Evolutionary conservation across 1,140 invertebrate species (phyloP), one percentile per base, ranked within the genome.

Genomic region (Reticulitermes speratus): DNA sequence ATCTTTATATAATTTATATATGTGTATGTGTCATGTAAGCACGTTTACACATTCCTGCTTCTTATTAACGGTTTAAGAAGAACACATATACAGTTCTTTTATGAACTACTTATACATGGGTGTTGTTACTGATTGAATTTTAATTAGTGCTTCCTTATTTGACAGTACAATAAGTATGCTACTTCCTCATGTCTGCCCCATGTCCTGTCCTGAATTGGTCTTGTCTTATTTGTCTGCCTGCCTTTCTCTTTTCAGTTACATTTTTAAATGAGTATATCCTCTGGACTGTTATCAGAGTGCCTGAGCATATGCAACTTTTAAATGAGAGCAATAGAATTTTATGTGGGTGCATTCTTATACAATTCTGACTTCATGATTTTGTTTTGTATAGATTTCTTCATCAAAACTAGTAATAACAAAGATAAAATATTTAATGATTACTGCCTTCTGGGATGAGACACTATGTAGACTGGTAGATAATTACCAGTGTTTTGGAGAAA

Each of bases 171-270:
- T 55, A 55, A 21, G 52, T 19, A 55, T 55, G 52, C 52, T 55
- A 48, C 25, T 65, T 65, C 59, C 59, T 65, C 59, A 65, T 48
- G 52, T 55, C 52, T 21, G 16, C n/a, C 65, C n/a, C 14, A 30
- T 9, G 0, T 75, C 65, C 25, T 75, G 8, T 75, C n/a, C 65
- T 75, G 65, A 75, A n/a, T 25, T 75, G 65, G 65, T 75, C 65
- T 75, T 75, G 65, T 25, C 65, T 75, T 75, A 75, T 30, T 75
- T 75, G 65, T 75, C 25, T 75, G 65, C 65, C n/a, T 75, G 65
- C 7, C 65, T 75, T 30, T 75, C 65, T 75, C 65, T 75, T 75
- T 75, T 11, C 14, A 25, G 65, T 75, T 6, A 30, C 25, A 19
- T 75, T 7, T 30, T 75, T 11, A 30, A 75, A 75, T 75, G 25